Conservation (phyloP, 1,140 invertebrate genomes). For the Colletes latitarsis region DNA sequence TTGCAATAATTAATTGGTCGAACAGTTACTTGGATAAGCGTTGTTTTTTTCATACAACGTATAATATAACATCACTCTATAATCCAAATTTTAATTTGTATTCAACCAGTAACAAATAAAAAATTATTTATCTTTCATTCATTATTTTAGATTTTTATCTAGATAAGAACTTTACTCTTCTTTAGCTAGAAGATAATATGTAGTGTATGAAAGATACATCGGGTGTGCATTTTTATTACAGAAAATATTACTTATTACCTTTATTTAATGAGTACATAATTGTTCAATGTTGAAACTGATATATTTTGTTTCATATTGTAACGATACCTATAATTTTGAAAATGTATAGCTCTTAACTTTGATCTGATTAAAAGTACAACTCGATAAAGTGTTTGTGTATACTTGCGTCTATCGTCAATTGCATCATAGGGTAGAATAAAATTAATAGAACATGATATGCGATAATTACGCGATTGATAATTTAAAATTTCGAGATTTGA, state of each 20-base stretch:
- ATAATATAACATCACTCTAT: no score
- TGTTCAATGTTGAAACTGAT: neutral
- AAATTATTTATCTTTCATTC: no score
- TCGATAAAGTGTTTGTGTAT: neutral
- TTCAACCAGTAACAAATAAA: no score
- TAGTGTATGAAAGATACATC: neutral
- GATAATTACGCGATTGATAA: neutral
- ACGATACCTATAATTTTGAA: neutral
- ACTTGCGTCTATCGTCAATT: neutral
- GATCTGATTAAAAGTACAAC: neutral
- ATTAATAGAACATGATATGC: neutral
- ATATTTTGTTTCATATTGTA: neutral
- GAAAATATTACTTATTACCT: neutral
- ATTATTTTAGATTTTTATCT: no score
- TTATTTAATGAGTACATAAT: neutral
- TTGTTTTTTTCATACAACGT: no score
- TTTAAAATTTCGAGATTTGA: neutral
- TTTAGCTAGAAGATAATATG: no score
- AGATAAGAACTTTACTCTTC: no score
- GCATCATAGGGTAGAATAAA: neutral
- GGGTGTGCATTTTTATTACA: neutral
- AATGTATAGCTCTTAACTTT: neutral
- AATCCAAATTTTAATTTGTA: no score
- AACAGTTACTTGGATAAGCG: no score
- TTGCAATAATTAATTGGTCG: no score